Base-by-base conservation (phyloP, 2,888 invertebrate genomes). In the Lasioglossum marginatum region DNA sequence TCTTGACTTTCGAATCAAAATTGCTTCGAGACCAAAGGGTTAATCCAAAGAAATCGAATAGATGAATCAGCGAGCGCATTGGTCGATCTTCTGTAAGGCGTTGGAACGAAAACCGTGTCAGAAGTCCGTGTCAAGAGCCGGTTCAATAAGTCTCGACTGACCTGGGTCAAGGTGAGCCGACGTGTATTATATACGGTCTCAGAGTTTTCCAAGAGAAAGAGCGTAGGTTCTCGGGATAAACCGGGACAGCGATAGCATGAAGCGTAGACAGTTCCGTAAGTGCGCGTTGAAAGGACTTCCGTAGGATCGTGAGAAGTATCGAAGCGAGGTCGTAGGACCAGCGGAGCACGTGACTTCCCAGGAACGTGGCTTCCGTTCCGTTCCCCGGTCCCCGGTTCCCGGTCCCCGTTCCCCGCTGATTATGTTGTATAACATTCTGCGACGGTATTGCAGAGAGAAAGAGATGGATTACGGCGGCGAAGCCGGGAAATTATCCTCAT, bases 241-340 rank as follows among this genome's bases (percentile, higher is more conserved):
- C 2, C 66, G 27, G 27, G 34, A 63, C 73, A 43, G 48, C 76
- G 79, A 76, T 68, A n/a, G 27, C 19, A 74, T 75, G 66, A 16
- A 75, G 66, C 52, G 77, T 27, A 79, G 43, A 71, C 63, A 34
- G 72, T 37, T 34, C 37, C 52, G 37, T 48, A 60, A 71, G 79
- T 57, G 73, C 52, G 60, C 40, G 19, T 52, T 71, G 68, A 71
- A 77, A 86, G 85, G 70, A 88, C 73, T 80, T 86, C 68, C 77
- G 78, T 71, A 79, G 81, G 91, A 90, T 90, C 92, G 92, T 92
- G 92, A 92, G 92, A 92, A 92, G 89, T 82, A 84, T 82, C 89
- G 88, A 85, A 81, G 88, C 82, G 88, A 87, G 90, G 90, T 89
- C 92, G 91, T 88, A 89, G 89, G 90, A 90, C 89, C 88, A 85